Percentiles rank a stretch among this genome's conserved stretches.
These are phyloP conservation scores for Charina bottae DNA, from an alignment of 2,113 vertebrate genomes.

Conservation along the genomic window DNA sequence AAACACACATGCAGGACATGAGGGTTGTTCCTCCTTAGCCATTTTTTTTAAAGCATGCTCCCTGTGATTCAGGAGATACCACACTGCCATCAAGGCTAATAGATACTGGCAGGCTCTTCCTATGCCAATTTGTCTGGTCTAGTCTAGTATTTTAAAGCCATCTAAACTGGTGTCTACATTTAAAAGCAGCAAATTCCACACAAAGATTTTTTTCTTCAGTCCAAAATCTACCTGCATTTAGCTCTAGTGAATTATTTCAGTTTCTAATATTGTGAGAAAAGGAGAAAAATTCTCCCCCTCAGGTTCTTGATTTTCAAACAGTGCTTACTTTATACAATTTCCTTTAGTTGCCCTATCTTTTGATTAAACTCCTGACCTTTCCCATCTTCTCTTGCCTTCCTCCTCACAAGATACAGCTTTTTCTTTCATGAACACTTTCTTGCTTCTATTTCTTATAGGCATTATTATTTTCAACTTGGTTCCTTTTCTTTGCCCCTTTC, in stretches of 20 bases:
- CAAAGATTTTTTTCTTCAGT: neutral
- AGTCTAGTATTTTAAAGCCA: neutral
- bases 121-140: neutral
- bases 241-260: neutral
- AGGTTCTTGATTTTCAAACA: neutral
- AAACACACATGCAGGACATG: neutral
- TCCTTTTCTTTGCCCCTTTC: neutral
- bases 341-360: neutral
- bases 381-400: neutral
- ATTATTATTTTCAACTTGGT: neutral
- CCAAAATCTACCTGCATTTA: neutral
- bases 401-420: neutral
- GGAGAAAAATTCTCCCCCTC: too few species aligned
- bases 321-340: neutral
- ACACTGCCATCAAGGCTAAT: neutral
- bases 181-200: neutral
- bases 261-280: neutral
- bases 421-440: neutral
- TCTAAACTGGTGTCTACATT: neutral
- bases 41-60: neutral
- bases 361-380: neutral
- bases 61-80: neutral
- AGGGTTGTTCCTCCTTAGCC: neutral
- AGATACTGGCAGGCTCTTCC: neutral
- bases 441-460: neutral